Base-by-base conservation (phyloP, 1,140 invertebrate species). In the Cephus cinctus region DNA sequence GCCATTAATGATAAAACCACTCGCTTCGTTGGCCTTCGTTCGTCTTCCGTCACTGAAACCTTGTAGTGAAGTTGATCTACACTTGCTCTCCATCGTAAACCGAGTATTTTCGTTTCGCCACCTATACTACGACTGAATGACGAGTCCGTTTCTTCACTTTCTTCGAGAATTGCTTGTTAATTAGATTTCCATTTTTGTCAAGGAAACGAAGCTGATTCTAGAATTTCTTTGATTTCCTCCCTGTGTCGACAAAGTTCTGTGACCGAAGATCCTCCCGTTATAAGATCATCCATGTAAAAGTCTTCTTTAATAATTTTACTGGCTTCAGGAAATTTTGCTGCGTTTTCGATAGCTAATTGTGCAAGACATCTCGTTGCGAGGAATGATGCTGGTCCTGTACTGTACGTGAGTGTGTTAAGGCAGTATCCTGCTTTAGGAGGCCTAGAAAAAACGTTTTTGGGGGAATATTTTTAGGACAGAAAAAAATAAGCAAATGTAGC, bases 321-420 rank as follows among this genome's bases (percentile, higher is more conserved):
- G 0, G 53, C 57, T 1, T 6, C 5, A 2, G 55, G 49, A 35
- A 36, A 58, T 1, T 47, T 12, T 0, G 50, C 15, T 12, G 47
- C 8, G 2, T 44, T 2, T 9, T 54, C 27, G 3, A 16, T n/a
- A 3, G 54, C 61, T 6, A 64, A 21, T 31, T 60, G 32, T 5
- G 59, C 43, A 0, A 70, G 18, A 3, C 32, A 30, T 19, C 57
- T 31, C 4, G 56, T 59, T 0, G 65, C 62, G 3, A 61, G 21
- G 49, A 55, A 67, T 0, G 63, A 54, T 2, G 61, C 57, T 9
- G 42, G 41, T 1, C 56, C 41, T 36, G 47, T 51, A 2, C 69
- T 66, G 49, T 61, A 68, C 1, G 63, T 63, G 5, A 60, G 36
- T 3, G 49, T 59, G 1, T 14, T 43, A n/a, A n/a, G n/a, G n/a